Evolutionary conservation across 2,888 invertebrate genomes (phyloP), one percentile per base, ranked within the genome.

Genomic region (Polydrusus cervinus): DNA sequence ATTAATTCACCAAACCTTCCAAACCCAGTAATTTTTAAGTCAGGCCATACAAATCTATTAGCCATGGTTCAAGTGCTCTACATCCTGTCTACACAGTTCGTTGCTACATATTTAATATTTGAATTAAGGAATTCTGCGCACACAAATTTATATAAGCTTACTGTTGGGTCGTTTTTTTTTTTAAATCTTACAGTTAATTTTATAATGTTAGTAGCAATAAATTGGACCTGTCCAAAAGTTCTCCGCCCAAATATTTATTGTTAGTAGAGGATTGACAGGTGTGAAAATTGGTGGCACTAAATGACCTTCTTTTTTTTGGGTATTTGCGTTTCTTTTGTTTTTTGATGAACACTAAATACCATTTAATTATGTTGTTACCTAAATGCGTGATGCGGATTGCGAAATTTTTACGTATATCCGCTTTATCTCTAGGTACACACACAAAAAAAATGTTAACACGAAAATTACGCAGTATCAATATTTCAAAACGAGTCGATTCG

Each of bases 301-400:
- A 16, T 38, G 51, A 51, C 66, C 66, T 66, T 66, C 66, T 49
- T n/a, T 65, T 47, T 65, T 65, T 66, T 34, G 51, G 66, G 13
- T 49, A 66, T 51, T 66, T 66, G 30, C 49, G 66, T 51, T 66
- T 51, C 66, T 66, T 66, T 66, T 49, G 49, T 18, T 38, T 49
- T 34, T 66, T 13, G 64, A 20, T 25, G 45, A 51, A 51, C 51
- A 11, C 18, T 51, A 51, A 66, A 66, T 66, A 16, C 14, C 7
- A 34, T 49, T 51, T 66, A 66, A 66, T 66, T 66, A 51, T 66
- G 34, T 51, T 38, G 49, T 66, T 51, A 38, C 66, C 51, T 30
- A 45, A 65, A 65, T 38, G 30, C n/a, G 51, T 38, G 51, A 51
- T 38, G 8, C 34, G 9, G 30, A 8, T 66, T 66, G 66, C 51